Evolutionary conservation across 2,888 invertebrate genomes (phyloP).

Genomic region (Yponomeuta evonymella): DNA sequence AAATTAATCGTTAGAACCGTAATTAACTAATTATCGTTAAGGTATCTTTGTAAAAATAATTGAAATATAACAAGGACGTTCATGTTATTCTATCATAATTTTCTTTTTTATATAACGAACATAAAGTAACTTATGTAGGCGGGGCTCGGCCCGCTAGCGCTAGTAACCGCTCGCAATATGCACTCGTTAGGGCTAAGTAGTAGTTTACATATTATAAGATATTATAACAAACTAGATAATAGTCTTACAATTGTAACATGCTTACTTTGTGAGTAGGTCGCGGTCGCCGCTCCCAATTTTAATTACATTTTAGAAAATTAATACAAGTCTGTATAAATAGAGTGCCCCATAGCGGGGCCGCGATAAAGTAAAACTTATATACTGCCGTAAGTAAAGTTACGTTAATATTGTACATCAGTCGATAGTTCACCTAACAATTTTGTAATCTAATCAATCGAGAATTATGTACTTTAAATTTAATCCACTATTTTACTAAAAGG

Average conservation of each 20-base stretch:
- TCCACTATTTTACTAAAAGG: conserved; percentile 50
- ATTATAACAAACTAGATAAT: conserved; percentile 72
- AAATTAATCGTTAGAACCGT: conserved; percentile 76
- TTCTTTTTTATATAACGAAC: conserved; percentile 72
- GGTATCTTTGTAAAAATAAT: conserved; percentile 55
- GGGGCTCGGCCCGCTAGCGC: conserved; percentile 27
- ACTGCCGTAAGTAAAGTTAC: conserved; percentile 72
- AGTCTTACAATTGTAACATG: conserved; percentile 72
- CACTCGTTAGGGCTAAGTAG: conserved; percentile 56
- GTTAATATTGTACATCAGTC: conserved; percentile 76
- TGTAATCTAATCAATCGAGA: conserved; percentile 71
- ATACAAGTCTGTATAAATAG: conserved; percentile 67
- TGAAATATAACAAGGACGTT: conserved; percentile 68
- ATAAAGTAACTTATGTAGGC: conserved; percentile 50
- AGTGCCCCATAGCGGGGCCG: conserved; percentile 48
- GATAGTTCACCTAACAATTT: conserved; percentile 73
- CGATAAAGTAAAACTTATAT: conserved; percentile 67
- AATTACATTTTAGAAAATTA: conserved; percentile 71
- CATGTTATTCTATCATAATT: conserved; percentile 74
- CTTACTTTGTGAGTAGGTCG: conserved; percentile 61
- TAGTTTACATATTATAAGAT: conserved; percentile 56
- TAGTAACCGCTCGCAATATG: conserved; percentile 29
- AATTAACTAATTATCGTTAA: conserved; percentile 78
- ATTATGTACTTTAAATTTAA: conserved; percentile 73
- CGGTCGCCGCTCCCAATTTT: conserved; percentile 61